Percentiles rank a stretch among this genome's conserved stretches.
Evolutionary conservation across 2,113 vertebrate species (phyloP).

Genomic region (Genyomyrus donnyi): DNA sequence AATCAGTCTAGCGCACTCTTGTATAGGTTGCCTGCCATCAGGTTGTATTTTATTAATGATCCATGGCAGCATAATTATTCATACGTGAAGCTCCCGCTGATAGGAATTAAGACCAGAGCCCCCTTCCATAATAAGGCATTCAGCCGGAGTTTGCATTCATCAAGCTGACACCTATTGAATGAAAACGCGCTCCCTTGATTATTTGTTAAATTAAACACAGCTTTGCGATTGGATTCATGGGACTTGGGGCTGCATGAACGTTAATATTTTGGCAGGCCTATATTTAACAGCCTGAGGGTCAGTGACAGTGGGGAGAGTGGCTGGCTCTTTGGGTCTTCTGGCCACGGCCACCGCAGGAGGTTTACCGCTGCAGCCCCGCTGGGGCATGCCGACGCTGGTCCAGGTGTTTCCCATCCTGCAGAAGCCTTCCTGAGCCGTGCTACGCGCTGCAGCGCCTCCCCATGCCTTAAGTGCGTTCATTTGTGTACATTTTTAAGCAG

Average conservation of each 20-base stretch:
- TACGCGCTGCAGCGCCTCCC: not conserved
- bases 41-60: slow-evolving; percentile 8
- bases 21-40: slow-evolving; percentile 2
- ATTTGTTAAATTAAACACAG: slow-evolving; percentile 5
- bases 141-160: slow-evolving; percentile 2
- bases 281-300: not conserved
- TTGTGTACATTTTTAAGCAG: not conserved
- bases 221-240: not conserved
- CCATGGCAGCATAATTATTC: slow-evolving; percentile 1
- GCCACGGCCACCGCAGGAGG: not conserved
- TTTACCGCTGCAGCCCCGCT: not conserved
- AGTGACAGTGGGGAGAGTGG: not conserved
- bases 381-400: not conserved
- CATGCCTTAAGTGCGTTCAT: not conserved
- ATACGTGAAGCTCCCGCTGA: not conserved
- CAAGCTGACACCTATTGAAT: slow-evolving; percentile 12
- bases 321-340: not conserved
- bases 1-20: not conserved
- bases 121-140: slow-evolving; percentile 3
- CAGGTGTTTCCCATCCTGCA: not conserved
- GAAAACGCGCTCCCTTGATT: not conserved
- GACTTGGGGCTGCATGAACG: not conserved
- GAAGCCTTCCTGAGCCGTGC: not conserved
- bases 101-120: not conserved
- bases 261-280: not conserved